These are phyloP conservation scores for Plodia interpunctella DNA, from an alignment of 1,140 invertebrate genomes.

Conservation along the genomic window DNA sequence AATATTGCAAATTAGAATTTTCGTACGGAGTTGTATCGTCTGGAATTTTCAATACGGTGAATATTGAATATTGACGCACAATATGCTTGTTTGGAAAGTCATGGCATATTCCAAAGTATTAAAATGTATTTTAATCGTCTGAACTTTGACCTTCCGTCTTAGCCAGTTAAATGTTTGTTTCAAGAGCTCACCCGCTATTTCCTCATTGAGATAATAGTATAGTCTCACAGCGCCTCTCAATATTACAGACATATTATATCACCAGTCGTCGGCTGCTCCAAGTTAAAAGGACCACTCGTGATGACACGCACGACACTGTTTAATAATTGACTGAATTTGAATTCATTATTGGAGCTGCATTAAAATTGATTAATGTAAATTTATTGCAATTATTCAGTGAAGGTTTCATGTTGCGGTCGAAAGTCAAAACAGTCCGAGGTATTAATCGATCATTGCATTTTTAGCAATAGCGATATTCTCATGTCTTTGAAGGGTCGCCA, in stretches of 20 bases:
- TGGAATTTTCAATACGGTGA: too few species aligned
- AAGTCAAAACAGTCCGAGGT: neutral
- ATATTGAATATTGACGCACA: too few species aligned
- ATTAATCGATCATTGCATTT: neutral
- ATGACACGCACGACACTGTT: neutral
- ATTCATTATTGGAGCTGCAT: neutral
- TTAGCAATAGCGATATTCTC: too few species aligned
- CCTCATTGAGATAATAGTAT: slow-evolving; percentile 55
- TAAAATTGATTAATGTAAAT: slow-evolving; percentile 7
- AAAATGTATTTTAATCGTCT: too few species aligned
- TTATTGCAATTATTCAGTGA: slow-evolving; percentile 1
- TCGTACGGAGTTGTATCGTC: too few species aligned
- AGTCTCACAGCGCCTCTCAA: slow-evolving; percentile 40
- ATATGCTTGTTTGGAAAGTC: too few species aligned
- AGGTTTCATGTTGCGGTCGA: neutral
- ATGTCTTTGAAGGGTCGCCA: too few species aligned
- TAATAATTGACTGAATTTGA: neutral
- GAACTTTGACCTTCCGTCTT: too few species aligned
- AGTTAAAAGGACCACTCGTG: neutral
- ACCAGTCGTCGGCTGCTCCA: neutral
- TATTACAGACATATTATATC: slow-evolving; percentile 39
- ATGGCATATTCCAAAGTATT: too few species aligned
- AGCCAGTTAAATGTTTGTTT: too few species aligned
- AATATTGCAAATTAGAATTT: too few species aligned
- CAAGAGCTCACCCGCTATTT: slow-evolving; percentile 39